A percentile compares a stretch with the other conserved stretches of the same genome.
These are phyloP conservation scores for Serrognathus titanus DNA, from an alignment of 2,888 invertebrate species.

Conservation along the genomic window DNA sequence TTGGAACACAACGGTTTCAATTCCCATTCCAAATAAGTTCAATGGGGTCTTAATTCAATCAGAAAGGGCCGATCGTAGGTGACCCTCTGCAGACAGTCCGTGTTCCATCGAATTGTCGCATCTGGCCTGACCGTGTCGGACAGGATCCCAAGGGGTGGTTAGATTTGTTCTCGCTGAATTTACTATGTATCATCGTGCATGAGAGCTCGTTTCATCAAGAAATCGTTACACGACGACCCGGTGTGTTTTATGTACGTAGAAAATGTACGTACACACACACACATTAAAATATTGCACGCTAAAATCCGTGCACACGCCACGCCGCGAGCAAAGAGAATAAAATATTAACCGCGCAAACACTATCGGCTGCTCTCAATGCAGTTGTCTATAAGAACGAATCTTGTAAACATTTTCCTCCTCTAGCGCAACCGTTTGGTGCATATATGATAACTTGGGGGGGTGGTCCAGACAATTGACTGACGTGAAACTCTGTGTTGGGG, in stretches of 20 bases:
- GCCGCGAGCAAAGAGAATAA: slow-evolving; percentile 34
- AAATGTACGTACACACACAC: background rate
- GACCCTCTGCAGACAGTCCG: slow-evolving; percentile 39
- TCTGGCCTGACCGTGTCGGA: slow-evolving; percentile 38
- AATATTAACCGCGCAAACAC: slow-evolving; percentile 40
- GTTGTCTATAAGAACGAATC: slow-evolving; percentile 29
- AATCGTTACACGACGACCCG: background rate
- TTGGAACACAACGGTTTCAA: slow-evolving; percentile 29
- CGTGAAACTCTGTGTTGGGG: background rate
- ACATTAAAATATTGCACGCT: background rate
- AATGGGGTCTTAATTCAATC: slow-evolving; percentile 44
- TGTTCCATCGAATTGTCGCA: slow-evolving; percentile 45
- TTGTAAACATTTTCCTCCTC: slow-evolving; percentile 28
- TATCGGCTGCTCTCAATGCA: slow-evolving; percentile 28
- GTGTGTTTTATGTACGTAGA: background rate
- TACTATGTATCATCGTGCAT: background rate
- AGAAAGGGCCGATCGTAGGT: slow-evolving; percentile 35
- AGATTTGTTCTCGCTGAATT: slow-evolving; percentile 7
- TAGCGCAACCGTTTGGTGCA: slow-evolving; percentile 32
- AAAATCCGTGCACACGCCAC: slow-evolving; percentile 1
- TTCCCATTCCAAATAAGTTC: slow-evolving; percentile 41
- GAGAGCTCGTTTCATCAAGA: background rate
- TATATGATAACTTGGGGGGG: slow-evolving; percentile 28
- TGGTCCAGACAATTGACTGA: background rate
- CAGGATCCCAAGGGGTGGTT: slow-evolving; percentile 8